A percentile compares a stretch with the other conserved stretches of the same genome.
These are phyloP conservation scores for Euthynnus affinis DNA, from an alignment of 2,797 vertebrate species.

Conservation along the genomic window DNA sequence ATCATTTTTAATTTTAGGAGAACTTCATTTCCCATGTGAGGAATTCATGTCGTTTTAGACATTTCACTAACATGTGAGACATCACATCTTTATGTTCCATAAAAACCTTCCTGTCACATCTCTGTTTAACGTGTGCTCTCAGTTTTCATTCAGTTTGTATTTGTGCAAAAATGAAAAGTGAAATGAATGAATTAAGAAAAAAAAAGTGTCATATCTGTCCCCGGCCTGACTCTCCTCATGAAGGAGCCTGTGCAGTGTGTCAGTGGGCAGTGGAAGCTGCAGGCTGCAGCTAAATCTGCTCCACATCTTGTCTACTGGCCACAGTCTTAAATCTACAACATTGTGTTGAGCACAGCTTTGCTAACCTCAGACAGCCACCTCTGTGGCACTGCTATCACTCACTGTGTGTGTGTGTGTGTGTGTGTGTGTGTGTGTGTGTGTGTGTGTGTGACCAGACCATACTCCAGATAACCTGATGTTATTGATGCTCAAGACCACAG, in stretches of 20 bases:
- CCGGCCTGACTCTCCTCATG: background rate
- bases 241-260: constrained; percentile 7
- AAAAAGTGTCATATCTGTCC: background rate
- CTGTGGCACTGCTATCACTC: constrained; percentile 79
- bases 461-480: constrained; percentile 84
- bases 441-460: constrained; percentile 71
- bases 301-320: constrained; percentile 69
- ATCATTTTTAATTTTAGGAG: too few species aligned
- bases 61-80: too few species aligned
- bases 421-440: too few species aligned
- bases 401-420: constrained; percentile 55
- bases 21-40: too few species aligned
- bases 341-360: constrained; percentile 76
- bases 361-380: constrained; percentile 81
- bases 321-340: constrained; percentile 76
- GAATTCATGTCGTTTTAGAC: too few species aligned
- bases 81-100: too few species aligned
- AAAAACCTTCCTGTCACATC: too few species aligned
- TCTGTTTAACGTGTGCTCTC: too few species aligned
- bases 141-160: too few species aligned
- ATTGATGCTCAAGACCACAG: constrained; percentile 87
- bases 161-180: too few species aligned
- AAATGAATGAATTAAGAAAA: too few species aligned
- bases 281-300: constrained; percentile 62
- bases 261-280: constrained; percentile 50